A percentile compares a stretch with the other conserved stretches of the same genome.
These are phyloP conservation scores for Campoplex nolae DNA, from an alignment of 2,888 invertebrate genomes.

Conservation along the genomic window DNA sequence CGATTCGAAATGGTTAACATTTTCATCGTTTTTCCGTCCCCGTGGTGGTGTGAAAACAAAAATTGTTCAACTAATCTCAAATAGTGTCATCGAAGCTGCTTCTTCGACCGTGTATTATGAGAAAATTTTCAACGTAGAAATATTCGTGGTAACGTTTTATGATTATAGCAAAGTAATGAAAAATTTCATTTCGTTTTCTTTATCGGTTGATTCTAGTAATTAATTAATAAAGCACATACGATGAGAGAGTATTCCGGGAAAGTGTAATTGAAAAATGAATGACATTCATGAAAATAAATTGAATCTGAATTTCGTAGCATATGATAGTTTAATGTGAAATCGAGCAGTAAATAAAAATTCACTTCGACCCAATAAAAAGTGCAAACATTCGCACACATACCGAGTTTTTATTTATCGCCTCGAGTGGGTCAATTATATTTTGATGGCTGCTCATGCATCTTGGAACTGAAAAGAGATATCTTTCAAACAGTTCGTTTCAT, in stretches of 20 bases:
- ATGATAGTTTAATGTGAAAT: neutral
- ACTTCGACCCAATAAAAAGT: too few relatives aligned
- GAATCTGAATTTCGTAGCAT: neutral
- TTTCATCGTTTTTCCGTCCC: neutral
- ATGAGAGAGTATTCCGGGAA: neutral
- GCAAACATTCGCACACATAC: neutral
- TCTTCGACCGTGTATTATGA: neutral
- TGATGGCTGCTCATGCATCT: neutral
- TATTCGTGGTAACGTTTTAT: neutral
- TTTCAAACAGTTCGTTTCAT: neutral
- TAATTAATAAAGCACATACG: neutral
- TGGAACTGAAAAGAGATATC: neutral
- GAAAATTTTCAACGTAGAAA: neutral
- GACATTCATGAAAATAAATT: neutral
- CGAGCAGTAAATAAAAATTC: neutral
- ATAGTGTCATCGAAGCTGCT: neutral
- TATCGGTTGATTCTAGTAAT: neutral
- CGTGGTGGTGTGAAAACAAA: neutral
- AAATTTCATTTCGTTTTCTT: conserved; percentile 6
- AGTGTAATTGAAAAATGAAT: neutral
- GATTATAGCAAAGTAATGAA: neutral
- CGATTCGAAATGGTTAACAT: neutral
- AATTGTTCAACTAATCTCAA: neutral
- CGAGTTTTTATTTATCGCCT: neutral
- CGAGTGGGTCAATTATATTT: too few relatives aligned